Evolutionary conservation across 2,888 invertebrate species (phyloP).

Genomic region (Cataglyphis altisquamis): DNA sequence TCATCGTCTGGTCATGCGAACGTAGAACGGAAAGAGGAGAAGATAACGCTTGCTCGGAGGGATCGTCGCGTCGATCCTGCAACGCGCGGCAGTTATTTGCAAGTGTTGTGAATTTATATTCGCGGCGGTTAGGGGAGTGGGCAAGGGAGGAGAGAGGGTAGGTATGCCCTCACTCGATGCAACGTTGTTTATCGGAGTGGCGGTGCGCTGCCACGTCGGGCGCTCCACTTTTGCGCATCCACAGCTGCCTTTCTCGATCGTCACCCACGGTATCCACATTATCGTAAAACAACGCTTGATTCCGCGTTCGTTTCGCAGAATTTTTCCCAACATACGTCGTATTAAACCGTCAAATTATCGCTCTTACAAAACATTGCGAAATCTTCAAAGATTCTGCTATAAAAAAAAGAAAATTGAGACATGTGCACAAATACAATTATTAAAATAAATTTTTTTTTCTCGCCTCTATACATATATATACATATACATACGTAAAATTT

Average conservation of each 20-base stretch:
- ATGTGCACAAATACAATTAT: neutral
- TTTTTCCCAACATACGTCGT: constrained; percentile 41
- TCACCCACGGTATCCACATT: constrained; percentile 65
- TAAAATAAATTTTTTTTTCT: neutral
- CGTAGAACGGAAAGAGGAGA: constrained; percentile 45
- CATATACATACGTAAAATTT: neutral
- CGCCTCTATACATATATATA: too few relatives aligned
- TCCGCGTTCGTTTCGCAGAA: constrained; percentile 61
- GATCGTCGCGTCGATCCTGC: constrained; percentile 77
- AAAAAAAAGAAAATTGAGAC: neutral
- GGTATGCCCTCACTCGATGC: constrained; percentile 74
- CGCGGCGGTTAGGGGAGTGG: constrained; percentile 71
- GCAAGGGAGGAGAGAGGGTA: constrained; percentile 53
- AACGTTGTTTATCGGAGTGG: constrained; percentile 78
- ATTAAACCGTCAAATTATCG: constrained; percentile 24
- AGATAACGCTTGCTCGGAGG: constrained; percentile 59
- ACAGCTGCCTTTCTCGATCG: constrained; percentile 61
- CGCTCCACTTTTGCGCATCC: constrained; percentile 71
- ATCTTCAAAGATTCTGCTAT: neutral
- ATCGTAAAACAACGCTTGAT: constrained; percentile 67
- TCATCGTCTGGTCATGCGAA: constrained; percentile 36
- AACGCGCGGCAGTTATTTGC: constrained; percentile 80
- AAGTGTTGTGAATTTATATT: constrained; percentile 82
- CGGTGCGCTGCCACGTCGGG: constrained; percentile 74
- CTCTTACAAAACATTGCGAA: neutral